phyloP scores from a whole-genome alignment of 2,888 invertebrate genomes.

The Dryobota labecula region DNA sequence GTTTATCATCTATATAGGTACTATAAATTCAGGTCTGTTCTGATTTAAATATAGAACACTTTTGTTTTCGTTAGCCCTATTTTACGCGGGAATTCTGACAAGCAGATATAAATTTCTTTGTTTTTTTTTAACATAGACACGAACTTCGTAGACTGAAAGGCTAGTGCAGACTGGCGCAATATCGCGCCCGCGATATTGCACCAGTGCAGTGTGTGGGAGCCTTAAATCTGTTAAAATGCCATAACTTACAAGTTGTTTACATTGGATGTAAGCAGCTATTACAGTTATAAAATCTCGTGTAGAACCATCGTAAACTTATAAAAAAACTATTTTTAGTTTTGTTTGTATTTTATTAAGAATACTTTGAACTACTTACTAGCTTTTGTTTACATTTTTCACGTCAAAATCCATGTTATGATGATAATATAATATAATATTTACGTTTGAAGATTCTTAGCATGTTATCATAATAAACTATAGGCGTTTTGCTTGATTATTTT shows the following conservation, averaged over 20 bases:
- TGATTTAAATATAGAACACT: conserved; percentile 11
- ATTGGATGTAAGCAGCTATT: conserved; percentile 11
- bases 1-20: conserved; percentile 2
- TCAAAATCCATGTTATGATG: conserved; percentile 30
- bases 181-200: no score
- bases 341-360: conserved; percentile 37
- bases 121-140: conserved; percentile 20
- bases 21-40: not conserved
- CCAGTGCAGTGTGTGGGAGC: no score
- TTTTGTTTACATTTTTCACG: conserved; percentile 38
- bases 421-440: conserved; percentile 30
- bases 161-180: no score
- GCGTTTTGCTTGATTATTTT: not conserved
- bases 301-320: conserved; percentile 6
- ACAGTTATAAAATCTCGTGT: conserved; percentile 4
- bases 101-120: not conserved
- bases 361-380: conserved; percentile 24
- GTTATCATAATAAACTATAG: conserved; percentile 36
- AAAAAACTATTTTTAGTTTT: conserved; percentile 10
- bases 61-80: not conserved
- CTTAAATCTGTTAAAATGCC: not conserved
- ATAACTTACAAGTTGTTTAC: conserved; percentile 27
- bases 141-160: not conserved
- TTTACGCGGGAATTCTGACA: conserved; percentile 22
- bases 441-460: conserved; percentile 15